Evolutionary conservation across 2,797 vertebrate species (phyloP).

Genomic region (Chaetophractus vellerosus): DNA sequence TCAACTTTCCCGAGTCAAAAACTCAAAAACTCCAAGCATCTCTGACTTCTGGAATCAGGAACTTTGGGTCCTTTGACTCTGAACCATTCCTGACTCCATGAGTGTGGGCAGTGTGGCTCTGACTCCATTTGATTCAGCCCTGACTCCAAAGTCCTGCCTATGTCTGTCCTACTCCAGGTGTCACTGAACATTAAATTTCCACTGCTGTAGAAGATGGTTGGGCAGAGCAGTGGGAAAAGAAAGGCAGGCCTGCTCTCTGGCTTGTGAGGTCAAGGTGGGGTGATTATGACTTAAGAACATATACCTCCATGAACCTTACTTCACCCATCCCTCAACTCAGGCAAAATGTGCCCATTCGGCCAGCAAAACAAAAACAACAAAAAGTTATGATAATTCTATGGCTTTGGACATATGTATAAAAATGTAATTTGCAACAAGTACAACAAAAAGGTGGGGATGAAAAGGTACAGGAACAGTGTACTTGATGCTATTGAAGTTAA

Average conservation of each 20-base stretch:
- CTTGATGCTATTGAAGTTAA: too few species aligned
- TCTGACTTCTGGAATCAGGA: neutral
- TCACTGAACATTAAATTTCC: neutral
- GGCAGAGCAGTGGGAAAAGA: neutral
- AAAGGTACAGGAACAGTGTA: too few species aligned
- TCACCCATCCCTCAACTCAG: neutral
- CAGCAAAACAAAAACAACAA: neutral
- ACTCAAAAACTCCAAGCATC: neutral
- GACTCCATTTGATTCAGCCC: too few species aligned
- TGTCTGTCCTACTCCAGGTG: too few species aligned
- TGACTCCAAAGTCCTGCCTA: neutral
- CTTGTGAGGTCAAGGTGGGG: neutral
- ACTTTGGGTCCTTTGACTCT: neutral
- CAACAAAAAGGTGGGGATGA: too few species aligned
- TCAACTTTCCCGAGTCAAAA: neutral
- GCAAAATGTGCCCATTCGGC: neutral
- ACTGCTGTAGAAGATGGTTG: neutral
- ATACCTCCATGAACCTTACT: neutral
- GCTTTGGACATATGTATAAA: too few species aligned
- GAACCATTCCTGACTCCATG: neutral
- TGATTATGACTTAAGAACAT: neutral
- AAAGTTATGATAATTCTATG: too few species aligned
- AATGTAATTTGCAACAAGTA: too few species aligned
- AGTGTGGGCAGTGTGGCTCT: neutral
- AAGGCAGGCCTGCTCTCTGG: neutral